phyloP scores from a whole-genome alignment of 2,113 vertebrate genomes.

The Phoxinus phoxinus region DNA sequence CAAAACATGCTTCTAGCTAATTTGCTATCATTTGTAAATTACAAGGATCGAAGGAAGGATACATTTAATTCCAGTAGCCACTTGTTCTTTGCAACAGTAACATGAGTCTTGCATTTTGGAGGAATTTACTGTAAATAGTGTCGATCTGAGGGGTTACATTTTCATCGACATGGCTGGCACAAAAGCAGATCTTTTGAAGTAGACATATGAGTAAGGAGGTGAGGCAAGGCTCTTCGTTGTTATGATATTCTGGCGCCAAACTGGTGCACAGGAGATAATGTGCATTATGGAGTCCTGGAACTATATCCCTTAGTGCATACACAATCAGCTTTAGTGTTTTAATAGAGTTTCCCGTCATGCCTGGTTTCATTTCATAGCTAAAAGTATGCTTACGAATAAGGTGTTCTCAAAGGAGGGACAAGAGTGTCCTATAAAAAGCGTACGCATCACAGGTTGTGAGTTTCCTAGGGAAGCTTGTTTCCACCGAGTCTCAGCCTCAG shows the following conservation, averaged over 20 bases:
- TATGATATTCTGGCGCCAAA: conserved; percentile 25
- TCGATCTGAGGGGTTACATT: background rate
- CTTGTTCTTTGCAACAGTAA: background rate
- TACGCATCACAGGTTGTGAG: too few relatives aligned
- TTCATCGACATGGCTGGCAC: background rate
- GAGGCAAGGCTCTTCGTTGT: background rate
- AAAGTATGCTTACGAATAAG: background rate
- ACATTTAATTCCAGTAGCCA: background rate
- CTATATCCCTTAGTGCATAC: conserved; percentile 13
- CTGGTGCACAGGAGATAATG: conserved; percentile 6
- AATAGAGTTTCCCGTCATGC: background rate
- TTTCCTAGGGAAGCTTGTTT: too few relatives aligned
- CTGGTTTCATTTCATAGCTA: background rate
- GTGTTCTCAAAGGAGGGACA: background rate
- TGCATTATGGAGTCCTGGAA: conserved; percentile 12
- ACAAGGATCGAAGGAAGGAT: background rate
- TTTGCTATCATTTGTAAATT: background rate
- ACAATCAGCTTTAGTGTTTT: conserved; percentile 18
- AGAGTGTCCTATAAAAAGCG: background rate
- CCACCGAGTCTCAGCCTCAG: too few relatives aligned
- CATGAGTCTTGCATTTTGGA: conserved; percentile 7
- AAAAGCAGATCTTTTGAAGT: background rate
- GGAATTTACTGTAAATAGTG: background rate
- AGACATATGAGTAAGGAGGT: conserved; percentile 7
- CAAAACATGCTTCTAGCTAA: background rate